A percentile compares a stretch with the other conserved stretches of the same genome.
Conservation (phyloP, 2,797 vertebrate species). For the Ctenopoma kingsleyae region DNA sequence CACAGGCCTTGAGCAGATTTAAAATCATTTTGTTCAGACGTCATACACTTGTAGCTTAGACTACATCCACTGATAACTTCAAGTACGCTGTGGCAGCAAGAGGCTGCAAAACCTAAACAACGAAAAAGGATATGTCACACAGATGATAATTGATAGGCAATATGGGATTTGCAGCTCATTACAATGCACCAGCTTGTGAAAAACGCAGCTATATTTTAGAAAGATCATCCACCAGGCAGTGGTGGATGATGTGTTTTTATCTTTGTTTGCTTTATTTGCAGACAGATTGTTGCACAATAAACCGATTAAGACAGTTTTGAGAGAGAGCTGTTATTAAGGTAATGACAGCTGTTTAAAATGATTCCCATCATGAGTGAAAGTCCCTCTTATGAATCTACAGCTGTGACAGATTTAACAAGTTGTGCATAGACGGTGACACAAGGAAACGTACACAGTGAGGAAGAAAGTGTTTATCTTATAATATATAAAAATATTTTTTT, state of each 20-base stretch:
- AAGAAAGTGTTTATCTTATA: not conserved
- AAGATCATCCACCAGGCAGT: constrained; percentile 2
- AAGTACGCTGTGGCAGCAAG: constrained; percentile 76
- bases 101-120: constrained; percentile 76
- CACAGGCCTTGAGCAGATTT: constrained; percentile 79
- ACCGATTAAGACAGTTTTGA: constrained; percentile 47
- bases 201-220: constrained; percentile 1
- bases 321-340: constrained; percentile 24
- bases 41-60: constrained; percentile 83
- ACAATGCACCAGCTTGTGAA: constrained; percentile 40
- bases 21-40: constrained; percentile 78
- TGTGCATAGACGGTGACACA: not conserved
- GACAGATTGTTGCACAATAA: constrained; percentile 40
- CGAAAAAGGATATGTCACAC: constrained; percentile 71
- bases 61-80: constrained; percentile 81
- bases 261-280: constrained; percentile 51
- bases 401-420: constrained; percentile 26
- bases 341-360: constrained; percentile 18
- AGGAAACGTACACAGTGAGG: not conserved
- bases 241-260: constrained; percentile 26
- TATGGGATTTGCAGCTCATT: constrained; percentile 45
- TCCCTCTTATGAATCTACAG: constrained; percentile 12
- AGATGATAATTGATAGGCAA: constrained; percentile 66
- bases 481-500: not conserved
- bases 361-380: constrained; percentile 17